Evolutionary conservation across 2,797 vertebrate genomes (phyloP).

Genomic region (Phalloptychus januarius): DNA sequence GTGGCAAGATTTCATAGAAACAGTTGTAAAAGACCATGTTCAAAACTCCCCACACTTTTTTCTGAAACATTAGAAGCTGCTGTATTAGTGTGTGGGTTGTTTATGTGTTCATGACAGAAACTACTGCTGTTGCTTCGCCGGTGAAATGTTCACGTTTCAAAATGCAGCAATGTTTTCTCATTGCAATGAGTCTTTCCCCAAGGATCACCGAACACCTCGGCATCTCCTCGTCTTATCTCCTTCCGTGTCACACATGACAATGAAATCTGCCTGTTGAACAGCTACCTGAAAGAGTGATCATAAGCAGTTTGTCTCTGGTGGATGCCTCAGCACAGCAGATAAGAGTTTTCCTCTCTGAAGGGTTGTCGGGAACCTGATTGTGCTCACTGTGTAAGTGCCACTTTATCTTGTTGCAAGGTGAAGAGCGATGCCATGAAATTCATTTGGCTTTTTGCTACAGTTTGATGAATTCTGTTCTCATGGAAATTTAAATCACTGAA

Average conservation of each 20-base stretch:
- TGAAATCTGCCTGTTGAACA: constrained; percentile 61
- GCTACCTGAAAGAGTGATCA: constrained; percentile 57
- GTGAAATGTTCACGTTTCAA: neutral
- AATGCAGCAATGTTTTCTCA: constrained; percentile 25
- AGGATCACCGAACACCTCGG: neutral
- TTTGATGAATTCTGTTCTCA: constrained; percentile 38
- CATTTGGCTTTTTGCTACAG: constrained; percentile 18
- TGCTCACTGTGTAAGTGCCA: constrained; percentile 18
- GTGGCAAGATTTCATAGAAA: neutral
- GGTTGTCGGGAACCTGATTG: constrained; percentile 27
- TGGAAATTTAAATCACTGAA: constrained; percentile 11
- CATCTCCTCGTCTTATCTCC: constrained; percentile 17
- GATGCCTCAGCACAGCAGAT: constrained; percentile 24
- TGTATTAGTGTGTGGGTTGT: constrained; percentile 20
- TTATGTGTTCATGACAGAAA: neutral
- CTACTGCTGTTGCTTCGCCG: neutral
- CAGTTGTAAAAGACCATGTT: constrained; percentile 33
- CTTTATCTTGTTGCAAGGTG: constrained; percentile 23
- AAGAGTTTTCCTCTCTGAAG: constrained; percentile 39
- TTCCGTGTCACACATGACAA: constrained; percentile 44
- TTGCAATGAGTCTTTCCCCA: neutral
- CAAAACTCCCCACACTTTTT: constrained; percentile 30
- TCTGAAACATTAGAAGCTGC: constrained; percentile 14
- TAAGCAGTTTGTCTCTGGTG: constrained; percentile 46
- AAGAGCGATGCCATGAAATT: constrained; percentile 35